Evolutionary conservation across 2,888 invertebrate genomes (phyloP).

Genomic region (Aethes cnicana): DNA sequence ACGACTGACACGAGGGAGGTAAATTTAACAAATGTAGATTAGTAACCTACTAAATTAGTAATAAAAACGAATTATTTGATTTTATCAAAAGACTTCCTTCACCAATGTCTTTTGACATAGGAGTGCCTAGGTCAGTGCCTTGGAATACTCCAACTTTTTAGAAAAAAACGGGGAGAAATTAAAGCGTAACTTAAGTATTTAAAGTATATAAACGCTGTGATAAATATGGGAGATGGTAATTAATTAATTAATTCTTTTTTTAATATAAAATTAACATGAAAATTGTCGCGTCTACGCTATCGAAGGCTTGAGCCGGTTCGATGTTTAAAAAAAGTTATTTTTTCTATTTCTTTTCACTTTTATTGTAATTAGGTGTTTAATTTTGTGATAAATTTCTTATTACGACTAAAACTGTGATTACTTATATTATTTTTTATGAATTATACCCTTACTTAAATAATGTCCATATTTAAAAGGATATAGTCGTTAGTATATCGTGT

Average conservation of each 20-base stretch:
- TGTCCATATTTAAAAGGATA: conserved; percentile 19
- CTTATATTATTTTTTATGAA: conserved; percentile 48
- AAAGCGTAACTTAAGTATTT: conserved; percentile 45
- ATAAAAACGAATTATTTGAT: conserved; percentile 3
- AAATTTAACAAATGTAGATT: conserved; percentile 4
- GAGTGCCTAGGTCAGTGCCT: conserved; percentile 66
- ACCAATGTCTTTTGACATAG: conserved; percentile 36
- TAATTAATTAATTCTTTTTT: conserved; percentile 47
- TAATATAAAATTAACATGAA: conserved; percentile 41
- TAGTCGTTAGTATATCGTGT: conserved; percentile 24
- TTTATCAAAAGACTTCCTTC: neutral
- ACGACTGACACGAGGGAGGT: conserved; percentile 9
- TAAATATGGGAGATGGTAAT: conserved; percentile 52
- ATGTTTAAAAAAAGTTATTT: conserved; percentile 43
- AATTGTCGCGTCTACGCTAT: conserved; percentile 44
- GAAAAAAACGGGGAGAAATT: conserved; percentile 44
- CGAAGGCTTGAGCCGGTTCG: conserved; percentile 56
- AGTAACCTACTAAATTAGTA: conserved; percentile 3
- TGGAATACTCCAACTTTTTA: conserved; percentile 52
- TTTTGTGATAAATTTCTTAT: conserved; percentile 64
- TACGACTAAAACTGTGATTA: conserved; percentile 72
- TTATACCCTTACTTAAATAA: conserved; percentile 48
- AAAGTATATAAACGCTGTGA: conserved; percentile 65
- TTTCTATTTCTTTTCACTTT: conserved; percentile 41
- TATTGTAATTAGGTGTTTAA: conserved; percentile 44